Evolutionary conservation across 2,888 invertebrate species (phyloP).

Genomic region (Tipula vernalis): DNA sequence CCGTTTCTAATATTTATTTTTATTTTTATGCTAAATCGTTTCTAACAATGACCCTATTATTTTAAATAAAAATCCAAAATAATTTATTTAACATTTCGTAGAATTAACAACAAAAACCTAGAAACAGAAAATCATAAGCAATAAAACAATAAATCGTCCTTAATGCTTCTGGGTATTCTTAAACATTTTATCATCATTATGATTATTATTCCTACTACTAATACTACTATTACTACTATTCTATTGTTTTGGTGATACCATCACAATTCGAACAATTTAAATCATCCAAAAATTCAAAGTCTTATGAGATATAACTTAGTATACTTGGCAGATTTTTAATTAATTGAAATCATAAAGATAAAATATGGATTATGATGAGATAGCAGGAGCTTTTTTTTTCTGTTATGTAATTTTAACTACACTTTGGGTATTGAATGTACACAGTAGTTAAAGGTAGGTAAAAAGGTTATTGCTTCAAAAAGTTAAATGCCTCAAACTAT

Average conservation of each 20-base stretch:
- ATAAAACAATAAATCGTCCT: background rate
- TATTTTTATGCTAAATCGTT: background rate
- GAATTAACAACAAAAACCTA: background rate
- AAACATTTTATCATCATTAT: background rate
- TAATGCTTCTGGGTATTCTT: background rate
- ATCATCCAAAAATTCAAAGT: background rate
- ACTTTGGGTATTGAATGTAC: background rate
- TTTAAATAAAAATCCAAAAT: background rate
- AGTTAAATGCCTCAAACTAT: background rate
- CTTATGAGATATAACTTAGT: background rate
- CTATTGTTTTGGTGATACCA: too few species aligned
- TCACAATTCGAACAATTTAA: background rate
- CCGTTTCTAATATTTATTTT: background rate
- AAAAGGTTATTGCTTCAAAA: slow-evolving; percentile 1
- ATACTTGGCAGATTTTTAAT: background rate
- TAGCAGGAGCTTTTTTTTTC: background rate
- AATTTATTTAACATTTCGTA: background rate
- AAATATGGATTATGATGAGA: background rate
- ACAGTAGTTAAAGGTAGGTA: background rate
- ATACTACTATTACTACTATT: background rate
- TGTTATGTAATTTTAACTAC: background rate
- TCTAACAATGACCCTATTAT: background rate
- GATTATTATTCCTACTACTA: background rate
- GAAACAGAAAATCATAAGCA: background rate
- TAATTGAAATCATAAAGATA: slow-evolving; percentile 4